Conservation (phyloP, 2,113 vertebrate species). For the Oncorhynchus tshawytscha region DNA sequence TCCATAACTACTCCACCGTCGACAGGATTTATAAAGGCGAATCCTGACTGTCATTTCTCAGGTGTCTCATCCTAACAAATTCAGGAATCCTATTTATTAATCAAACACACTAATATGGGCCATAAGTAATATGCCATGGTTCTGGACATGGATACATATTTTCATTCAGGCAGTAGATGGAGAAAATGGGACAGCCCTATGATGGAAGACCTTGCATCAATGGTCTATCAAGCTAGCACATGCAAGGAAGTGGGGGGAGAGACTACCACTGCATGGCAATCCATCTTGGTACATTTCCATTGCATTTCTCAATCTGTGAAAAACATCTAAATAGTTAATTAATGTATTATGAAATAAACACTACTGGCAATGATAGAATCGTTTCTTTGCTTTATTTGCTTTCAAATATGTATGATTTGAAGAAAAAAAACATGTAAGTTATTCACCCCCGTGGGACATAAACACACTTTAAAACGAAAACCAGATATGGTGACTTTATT, state of each 20-base stretch:
- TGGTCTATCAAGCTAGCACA: not conserved
- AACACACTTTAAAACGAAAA: constrained; percentile 60
- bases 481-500: constrained; percentile 45
- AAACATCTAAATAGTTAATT: not conserved
- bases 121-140: not conserved
- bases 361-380: not conserved
- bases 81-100: constrained; percentile 56
- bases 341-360: not conserved
- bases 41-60: constrained; percentile 45
- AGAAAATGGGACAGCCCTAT: constrained; percentile 21
- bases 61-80: constrained; percentile 40
- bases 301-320: not conserved
- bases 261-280: too few species aligned
- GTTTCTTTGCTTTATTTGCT: constrained; percentile 51
- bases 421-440: constrained; percentile 50
- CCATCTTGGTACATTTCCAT: not conserved
- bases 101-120: not conserved
- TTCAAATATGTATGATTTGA: constrained; percentile 56
- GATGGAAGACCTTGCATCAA: not conserved
- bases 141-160: not conserved
- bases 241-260: too few species aligned
- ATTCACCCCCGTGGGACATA: constrained; percentile 50
- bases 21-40: constrained; percentile 53
- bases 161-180: not conserved
- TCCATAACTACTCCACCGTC: constrained; percentile 43